Base-by-base conservation (phyloP, 2,888 invertebrate genomes). In the Morpho helenor region DNA sequence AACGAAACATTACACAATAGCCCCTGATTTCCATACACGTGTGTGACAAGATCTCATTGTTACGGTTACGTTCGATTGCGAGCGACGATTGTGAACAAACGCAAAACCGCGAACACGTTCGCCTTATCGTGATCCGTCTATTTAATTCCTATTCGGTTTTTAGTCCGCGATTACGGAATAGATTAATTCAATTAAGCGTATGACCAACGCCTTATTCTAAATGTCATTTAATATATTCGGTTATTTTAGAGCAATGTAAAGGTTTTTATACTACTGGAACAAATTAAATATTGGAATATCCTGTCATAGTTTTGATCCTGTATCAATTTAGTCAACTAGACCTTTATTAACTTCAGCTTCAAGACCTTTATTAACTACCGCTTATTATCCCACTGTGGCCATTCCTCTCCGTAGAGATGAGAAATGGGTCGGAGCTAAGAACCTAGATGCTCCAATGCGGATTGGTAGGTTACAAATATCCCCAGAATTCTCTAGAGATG, bases 31-130 rank as follows among this genome's bases (percentile, higher is more conserved):
- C 44, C 68, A 71, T 79, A 80, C 79, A 84, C 80, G 77, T 84
- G 83, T 83, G 83, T 84, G 84, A 86, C 86, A 84, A 87, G 82
- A 86, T 87, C 86, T 81, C 75, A 84, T 84, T 86, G 84, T 84
- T 76, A 68, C 72, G 67, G 68, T 68, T 71, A 63, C 70, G 69
- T 64, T 66, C 72, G 80, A 79, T 80, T 69, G 68, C 67, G 61
- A 57, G 62, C 69, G 67, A 65, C 69, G 82, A 82, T 80, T 78
- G 75, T 68, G 59, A 66, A 70, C 67, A 66, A 71, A 73, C 75
- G 78, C 73, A 68, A 16, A 69, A 70, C 69, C 68, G 72, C 72
- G 70, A 74, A 77, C 76, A 77, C 74, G 75, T 72, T 73, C 68
- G 61, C 68, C 55, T 53, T 66, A 77, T 77, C 75, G 65, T 68